A percentile compares a stretch with the other conserved stretches of the same genome.
phyloP scores from a whole-genome alignment of 2,797 vertebrate genomes.

The Sibirionetta formosa region DNA sequence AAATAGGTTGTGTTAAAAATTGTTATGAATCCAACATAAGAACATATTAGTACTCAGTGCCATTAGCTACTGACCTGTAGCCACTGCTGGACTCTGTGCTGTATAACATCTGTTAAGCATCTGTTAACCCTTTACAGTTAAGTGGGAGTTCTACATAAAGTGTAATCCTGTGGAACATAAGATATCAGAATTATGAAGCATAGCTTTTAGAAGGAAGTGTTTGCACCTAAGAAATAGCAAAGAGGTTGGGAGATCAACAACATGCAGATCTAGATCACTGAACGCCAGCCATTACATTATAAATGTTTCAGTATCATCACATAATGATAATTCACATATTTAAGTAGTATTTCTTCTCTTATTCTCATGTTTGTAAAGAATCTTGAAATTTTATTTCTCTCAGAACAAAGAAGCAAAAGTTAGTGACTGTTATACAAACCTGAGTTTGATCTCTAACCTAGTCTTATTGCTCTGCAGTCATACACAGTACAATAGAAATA shows the following conservation, averaged over 20 bases:
- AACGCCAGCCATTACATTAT: background rate
- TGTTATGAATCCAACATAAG: background rate
- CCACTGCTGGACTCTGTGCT: background rate
- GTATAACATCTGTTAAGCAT: background rate
- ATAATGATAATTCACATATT: background rate
- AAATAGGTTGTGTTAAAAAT: background rate
- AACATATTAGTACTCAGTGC: background rate
- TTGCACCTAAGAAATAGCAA: background rate
- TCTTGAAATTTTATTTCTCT: background rate
- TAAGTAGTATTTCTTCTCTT: background rate
- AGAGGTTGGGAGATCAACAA: background rate
- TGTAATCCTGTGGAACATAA: fast-evolving
- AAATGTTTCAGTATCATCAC: background rate
- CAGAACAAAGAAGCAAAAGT: background rate
- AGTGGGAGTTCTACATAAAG: background rate
- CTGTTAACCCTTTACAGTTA: background rate
- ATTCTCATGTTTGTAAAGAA: background rate
- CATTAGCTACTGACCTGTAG: background rate
- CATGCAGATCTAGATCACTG: background rate
- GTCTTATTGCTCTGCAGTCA: background rate
- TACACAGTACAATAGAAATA: background rate
- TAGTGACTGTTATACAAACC: background rate
- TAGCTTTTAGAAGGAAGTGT: background rate
- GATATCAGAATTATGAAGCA: background rate
- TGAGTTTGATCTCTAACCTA: background rate